Conservation (phyloP, 2,797 vertebrate genomes). For the Phataginus tricuspis region DNA sequence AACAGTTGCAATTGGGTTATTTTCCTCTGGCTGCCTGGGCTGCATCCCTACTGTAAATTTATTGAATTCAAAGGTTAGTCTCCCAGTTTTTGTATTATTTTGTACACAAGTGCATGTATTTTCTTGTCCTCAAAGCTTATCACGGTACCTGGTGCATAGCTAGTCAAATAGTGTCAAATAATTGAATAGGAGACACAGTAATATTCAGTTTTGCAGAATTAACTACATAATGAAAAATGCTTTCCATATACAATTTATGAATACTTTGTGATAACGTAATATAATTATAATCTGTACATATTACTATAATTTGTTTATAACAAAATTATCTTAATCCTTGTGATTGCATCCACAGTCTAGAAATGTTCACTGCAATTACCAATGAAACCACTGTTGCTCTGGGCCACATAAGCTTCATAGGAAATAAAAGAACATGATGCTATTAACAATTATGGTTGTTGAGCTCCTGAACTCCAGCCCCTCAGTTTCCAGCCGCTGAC, state of each 20-base stretch:
- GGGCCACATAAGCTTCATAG: neutral
- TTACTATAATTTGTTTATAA: constrained; percentile 10
- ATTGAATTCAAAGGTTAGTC: neutral
- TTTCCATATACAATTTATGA: neutral
- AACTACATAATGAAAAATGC: neutral
- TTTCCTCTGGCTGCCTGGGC: neutral
- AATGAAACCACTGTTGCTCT: neutral
- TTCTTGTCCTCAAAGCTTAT: neutral
- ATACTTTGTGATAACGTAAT: neutral
- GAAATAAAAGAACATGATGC: neutral
- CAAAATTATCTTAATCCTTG: neutral
- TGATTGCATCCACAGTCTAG: neutral
- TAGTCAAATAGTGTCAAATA: neutral
- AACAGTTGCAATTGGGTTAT: neutral
- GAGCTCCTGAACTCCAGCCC: neutral
- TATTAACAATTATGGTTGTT: neutral
- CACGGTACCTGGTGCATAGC: neutral
- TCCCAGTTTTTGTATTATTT: neutral
- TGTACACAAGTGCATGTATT: neutral
- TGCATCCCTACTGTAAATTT: neutral
- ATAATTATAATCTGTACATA: neutral
- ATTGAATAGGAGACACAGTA: neutral
- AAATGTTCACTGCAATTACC: neutral
- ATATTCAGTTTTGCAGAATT: neutral
- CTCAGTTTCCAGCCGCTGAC: neutral